These are phyloP conservation scores for Apis dorsata DNA, from an alignment of 1,140 invertebrate genomes.

Conservation along the genomic window DNA sequence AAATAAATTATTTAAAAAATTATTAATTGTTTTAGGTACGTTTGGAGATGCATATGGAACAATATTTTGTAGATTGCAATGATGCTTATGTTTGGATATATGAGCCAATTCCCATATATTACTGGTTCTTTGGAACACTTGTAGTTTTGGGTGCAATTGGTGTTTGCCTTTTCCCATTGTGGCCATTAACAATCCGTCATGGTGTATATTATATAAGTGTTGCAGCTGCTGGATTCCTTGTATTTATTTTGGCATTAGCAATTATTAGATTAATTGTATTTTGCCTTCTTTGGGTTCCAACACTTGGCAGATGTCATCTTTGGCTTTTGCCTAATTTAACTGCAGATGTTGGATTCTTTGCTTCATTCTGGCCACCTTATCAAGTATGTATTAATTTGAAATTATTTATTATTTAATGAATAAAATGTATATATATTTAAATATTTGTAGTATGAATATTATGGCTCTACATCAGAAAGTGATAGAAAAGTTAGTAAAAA, in stretches of 20 bases:
- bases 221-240: slow-evolving; percentile 95
- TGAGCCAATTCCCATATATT: slow-evolving; percentile 97
- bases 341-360: slow-evolving; percentile 99
- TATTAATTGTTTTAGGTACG: slow-evolving; percentile 81
- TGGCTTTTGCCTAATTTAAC: slow-evolving; percentile 99
- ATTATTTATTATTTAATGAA: slow-evolving; percentile 2
- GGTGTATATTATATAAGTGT: slow-evolving; percentile 98
- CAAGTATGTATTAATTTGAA: slow-evolving; percentile 81
- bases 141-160: slow-evolving; percentile 95
- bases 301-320: slow-evolving; percentile 94
- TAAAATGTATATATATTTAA: slow-evolving; percentile 14
- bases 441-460: slow-evolving; percentile 86
- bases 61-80: slow-evolving; percentile 94
- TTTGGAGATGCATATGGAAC: slow-evolving; percentile 97
- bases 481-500: slow-evolving; percentile 86
- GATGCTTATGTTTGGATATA: slow-evolving; percentile 99
- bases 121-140: slow-evolving; percentile 95
- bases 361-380: slow-evolving; percentile 99
- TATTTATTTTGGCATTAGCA: slow-evolving; percentile 94
- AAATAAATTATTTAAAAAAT: neutral
- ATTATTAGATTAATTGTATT: slow-evolving; percentile 95
- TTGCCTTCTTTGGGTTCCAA: slow-evolving; percentile 93
- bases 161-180: slow-evolving; percentile 98
- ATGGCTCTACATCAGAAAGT: slow-evolving; percentile 81
- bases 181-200: slow-evolving; percentile 95